Evolutionary conservation across 2,797 vertebrate species (phyloP).

Genomic region (Smutsia temminckii): DNA sequence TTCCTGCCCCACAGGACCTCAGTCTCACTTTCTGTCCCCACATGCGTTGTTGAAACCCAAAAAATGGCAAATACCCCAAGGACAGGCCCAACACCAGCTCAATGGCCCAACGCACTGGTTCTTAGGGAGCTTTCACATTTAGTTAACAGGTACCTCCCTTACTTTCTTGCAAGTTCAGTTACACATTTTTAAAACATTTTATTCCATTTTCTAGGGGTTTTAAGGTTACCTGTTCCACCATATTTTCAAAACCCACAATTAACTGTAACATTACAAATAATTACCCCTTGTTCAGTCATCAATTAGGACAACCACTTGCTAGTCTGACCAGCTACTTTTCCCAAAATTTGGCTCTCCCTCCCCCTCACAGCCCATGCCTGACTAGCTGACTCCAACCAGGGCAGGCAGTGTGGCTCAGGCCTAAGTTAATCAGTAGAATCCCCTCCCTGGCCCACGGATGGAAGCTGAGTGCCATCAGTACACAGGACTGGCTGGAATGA

Average conservation of each 20-base stretch:
- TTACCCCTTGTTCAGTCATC: not conserved
- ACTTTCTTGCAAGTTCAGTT: not conserved
- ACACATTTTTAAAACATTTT: not conserved
- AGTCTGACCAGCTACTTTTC: not conserved
- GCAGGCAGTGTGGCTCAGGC: not conserved
- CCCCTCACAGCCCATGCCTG: not conserved
- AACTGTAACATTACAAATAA: not conserved
- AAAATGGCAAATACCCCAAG: not conserved
- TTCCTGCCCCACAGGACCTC: not conserved
- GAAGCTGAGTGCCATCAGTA: not conserved
- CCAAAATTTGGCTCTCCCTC: not conserved
- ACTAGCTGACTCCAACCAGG: not conserved
- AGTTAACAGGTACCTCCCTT: not conserved
- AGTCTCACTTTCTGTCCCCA: not conserved
- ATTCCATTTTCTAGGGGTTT: slow-evolving; percentile 16
- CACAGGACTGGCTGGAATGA: not conserved
- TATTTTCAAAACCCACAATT: not conserved
- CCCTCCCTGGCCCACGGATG: not conserved
- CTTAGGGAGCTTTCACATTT: not conserved
- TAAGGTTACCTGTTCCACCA: not conserved
- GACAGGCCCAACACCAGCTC: not conserved
- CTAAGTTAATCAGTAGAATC: not conserved
- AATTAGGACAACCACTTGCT: not conserved
- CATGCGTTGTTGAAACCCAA: not conserved
- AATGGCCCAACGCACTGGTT: not conserved